A percentile compares a stretch with the other conserved stretches of the same genome.
phyloP scores from a whole-genome alignment of 1,140 invertebrate genomes.

The Phocides pigmalion region DNA sequence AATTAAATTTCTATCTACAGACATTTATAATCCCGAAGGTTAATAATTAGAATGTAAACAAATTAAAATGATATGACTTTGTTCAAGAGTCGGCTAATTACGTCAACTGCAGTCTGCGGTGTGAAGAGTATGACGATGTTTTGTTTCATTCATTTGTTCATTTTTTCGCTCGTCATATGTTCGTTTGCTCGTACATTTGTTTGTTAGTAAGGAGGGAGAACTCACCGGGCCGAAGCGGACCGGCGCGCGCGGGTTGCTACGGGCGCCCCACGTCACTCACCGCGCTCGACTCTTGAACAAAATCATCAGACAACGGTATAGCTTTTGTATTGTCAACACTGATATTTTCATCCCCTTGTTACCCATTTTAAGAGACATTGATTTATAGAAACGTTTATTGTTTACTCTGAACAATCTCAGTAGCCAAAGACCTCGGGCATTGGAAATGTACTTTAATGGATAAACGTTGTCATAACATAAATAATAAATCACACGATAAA shows the following conservation, averaged over 20 bases:
- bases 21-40: too few species aligned
- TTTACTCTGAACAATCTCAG: too few species aligned
- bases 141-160: slow-evolving; percentile 7
- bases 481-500: too few species aligned
- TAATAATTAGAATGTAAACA: too few species aligned
- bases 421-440: too few species aligned
- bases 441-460: too few species aligned
- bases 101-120: slow-evolving; percentile 11
- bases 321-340: slow-evolving; percentile 5
- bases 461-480: too few species aligned
- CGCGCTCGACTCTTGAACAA: slow-evolving; percentile 77
- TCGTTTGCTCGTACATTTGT: slow-evolving; percentile 33
- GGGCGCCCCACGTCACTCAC: slow-evolving; percentile 57
- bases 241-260: slow-evolving; percentile 55
- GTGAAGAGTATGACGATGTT: background rate
- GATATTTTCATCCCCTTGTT: background rate
- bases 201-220: slow-evolving; percentile 45
- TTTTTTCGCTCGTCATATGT: too few species aligned
- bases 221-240: slow-evolving; percentile 67
- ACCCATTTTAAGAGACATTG: background rate
- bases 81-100: slow-evolving; percentile 68
- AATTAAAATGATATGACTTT: slow-evolving; percentile 43
- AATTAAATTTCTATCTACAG: background rate
- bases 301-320: slow-evolving; percentile 54
- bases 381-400: slow-evolving; percentile 8